Base-by-base conservation (phyloP, 2,888 invertebrate genomes). In the Caenorhabditis imperialis region DNA sequence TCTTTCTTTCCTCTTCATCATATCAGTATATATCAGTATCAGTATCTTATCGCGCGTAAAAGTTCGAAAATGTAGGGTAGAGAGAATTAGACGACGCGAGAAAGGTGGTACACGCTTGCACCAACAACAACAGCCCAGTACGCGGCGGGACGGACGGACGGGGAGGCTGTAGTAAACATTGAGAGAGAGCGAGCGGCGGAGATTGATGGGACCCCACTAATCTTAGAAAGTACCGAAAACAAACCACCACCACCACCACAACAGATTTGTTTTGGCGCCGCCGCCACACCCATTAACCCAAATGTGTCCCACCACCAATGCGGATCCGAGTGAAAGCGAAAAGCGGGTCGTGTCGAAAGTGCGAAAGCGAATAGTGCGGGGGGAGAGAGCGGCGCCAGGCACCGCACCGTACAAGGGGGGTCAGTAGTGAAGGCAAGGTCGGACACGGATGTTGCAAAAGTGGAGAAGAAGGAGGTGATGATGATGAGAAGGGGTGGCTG, bases 81-180 rank as follows among this genome's bases (percentile, higher is more conserved):
- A 54, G 63, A 63, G 54, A 65, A 62, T 60, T 30, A 65, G 47
- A 57, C 58, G 60, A 44, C 40, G 40, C 18, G 23, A 51, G 48
- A 35, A 44, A 45, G 35, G 50, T 33, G 60, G 54, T 53, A 55
- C 51, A 33, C 42, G n/a, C 45, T 55, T 42, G 44, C 54, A 63
- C 54, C n/a, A 57, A 50, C 60, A 60, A 61, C 33, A 65, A 30
- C 25, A 48, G 27, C 8, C n/a, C n/a, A n/a, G n/a, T n/a, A n/a
- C n/a, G n/a, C n/a, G n/a, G n/a, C n/a, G n/a, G n/a, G n/a, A n/a
- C n/a, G n/a, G n/a, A n/a, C n/a, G n/a, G n/a, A n/a, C n/a, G n/a
- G n/a, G 51, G 20, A 27, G 37, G n/a, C 45, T 10, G 40, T 48
- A 38, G 60, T 47, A 54, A 47, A 47, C 27, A 44, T 33, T 7